These are phyloP conservation scores for Lepilemur septentrionalis DNA, from an alignment of 2,797 vertebrate species.

Conservation along the genomic window DNA sequence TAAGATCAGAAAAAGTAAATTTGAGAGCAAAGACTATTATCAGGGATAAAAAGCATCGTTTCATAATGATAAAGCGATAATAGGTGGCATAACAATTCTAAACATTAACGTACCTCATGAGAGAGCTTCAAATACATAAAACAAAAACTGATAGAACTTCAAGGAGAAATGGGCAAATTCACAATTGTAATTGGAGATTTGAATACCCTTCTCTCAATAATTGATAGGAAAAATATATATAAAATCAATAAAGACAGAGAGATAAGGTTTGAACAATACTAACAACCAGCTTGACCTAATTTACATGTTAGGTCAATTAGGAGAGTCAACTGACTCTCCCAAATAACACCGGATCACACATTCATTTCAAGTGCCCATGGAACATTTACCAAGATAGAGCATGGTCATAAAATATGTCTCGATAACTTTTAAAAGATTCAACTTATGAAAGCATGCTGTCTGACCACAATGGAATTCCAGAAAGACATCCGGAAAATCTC, in stretches of 20 bases:
- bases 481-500: slow-evolving; percentile 4
- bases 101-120: background rate
- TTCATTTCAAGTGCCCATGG: background rate
- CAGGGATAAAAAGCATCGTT: background rate
- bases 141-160: background rate
- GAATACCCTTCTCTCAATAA: background rate
- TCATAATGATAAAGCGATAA: background rate
- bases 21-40: slow-evolving; percentile 35
- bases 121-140: background rate
- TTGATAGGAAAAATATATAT: background rate
- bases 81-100: background rate
- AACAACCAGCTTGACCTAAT: background rate
- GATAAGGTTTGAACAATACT: slow-evolving; percentile 1
- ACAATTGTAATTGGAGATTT: background rate
- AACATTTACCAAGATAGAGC: background rate
- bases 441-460: slow-evolving; percentile 17
- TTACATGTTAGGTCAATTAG: background rate
- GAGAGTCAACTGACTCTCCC: background rate
- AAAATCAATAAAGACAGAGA: background rate
- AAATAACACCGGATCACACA: background rate
- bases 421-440: slow-evolving; percentile 31
- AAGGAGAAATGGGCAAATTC: background rate
- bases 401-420: background rate
- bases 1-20: slow-evolving; percentile 33
- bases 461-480: background rate